Evolutionary conservation across 2,113 vertebrate species (phyloP).

Genomic region (Charina bottae): DNA sequence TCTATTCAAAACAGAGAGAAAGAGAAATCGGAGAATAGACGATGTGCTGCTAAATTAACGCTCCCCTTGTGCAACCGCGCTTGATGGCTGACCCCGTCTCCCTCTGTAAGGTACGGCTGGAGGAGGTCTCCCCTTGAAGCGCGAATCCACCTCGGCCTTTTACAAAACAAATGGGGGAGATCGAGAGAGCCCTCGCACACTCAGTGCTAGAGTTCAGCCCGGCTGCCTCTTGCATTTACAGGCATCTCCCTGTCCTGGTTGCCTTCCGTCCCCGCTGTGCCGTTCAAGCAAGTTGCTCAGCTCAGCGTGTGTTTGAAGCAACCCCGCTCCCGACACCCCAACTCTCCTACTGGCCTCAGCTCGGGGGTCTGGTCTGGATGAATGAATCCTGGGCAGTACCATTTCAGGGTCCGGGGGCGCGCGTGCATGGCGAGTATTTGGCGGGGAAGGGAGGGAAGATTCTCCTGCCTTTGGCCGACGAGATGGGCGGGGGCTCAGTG

Average conservation of each 20-base stretch:
- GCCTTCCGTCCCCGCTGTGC: neutral
- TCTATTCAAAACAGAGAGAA: neutral
- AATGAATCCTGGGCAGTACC: constrained; percentile 24
- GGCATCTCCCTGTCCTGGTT: neutral
- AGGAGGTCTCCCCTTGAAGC: neutral
- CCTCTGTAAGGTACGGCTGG: accelerated
- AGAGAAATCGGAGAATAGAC: neutral
- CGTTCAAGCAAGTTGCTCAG: neutral
- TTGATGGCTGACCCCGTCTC: neutral
- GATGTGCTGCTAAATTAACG: neutral
- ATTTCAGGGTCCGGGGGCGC: neutral
- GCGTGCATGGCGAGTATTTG: neutral
- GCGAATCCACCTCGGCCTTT: neutral
- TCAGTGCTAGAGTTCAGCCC: neutral
- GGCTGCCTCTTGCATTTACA: neutral
- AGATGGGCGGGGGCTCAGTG: neutral
- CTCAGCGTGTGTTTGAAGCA: neutral
- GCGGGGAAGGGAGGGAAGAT: neutral
- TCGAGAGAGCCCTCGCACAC: neutral
- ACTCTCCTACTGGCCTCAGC: neutral
- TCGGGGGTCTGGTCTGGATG: neutral
- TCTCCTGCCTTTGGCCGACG: neutral
- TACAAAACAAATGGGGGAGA: neutral
- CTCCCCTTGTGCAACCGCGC: neutral
- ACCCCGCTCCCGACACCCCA: neutral